These are phyloP conservation scores for Microcebus griseorufus DNA, from an alignment of 2,113 vertebrate species.

Conservation along the genomic window DNA sequence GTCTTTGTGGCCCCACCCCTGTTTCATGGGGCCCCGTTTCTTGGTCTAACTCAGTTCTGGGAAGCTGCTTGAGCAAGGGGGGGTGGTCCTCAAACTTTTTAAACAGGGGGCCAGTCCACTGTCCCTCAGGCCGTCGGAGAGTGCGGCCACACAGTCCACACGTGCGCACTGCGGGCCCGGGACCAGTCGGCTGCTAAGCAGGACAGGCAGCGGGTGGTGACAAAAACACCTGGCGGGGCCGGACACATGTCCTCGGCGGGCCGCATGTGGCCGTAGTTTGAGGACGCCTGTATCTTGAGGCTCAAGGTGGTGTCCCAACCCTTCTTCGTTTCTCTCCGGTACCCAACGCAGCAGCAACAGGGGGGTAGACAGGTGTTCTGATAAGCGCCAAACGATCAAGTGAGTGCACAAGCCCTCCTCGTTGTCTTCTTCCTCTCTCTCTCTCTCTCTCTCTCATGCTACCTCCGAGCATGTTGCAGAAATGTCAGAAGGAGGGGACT, in stretches of 20 bases:
- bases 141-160: too few species aligned
- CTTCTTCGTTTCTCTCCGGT: not conserved
- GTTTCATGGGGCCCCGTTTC: not conserved
- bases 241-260: too few species aligned
- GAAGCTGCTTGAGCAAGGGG: not conserved
- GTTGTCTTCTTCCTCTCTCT: not conserved
- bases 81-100: too few species aligned
- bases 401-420: not conserved
- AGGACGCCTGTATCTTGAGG: not conserved
- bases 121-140: too few species aligned
- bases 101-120: too few species aligned
- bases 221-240: too few species aligned
- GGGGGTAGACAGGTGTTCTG: not conserved
- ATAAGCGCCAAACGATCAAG: not conserved
- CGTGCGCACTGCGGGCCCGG: too few species aligned
- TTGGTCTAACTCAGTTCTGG: not conserved
- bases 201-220: too few species aligned
- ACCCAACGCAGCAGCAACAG: not conserved
- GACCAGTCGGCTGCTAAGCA: too few species aligned
- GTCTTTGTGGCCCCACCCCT: not conserved
- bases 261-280: too few species aligned
- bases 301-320: not conserved
- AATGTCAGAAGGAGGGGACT: conserved; percentile 61
- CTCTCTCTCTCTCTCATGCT: not conserved
- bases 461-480: conserved; percentile 40